phyloP scores from a whole-genome alignment of 2,113 vertebrate genomes.

The Empidonax alnorum region DNA sequence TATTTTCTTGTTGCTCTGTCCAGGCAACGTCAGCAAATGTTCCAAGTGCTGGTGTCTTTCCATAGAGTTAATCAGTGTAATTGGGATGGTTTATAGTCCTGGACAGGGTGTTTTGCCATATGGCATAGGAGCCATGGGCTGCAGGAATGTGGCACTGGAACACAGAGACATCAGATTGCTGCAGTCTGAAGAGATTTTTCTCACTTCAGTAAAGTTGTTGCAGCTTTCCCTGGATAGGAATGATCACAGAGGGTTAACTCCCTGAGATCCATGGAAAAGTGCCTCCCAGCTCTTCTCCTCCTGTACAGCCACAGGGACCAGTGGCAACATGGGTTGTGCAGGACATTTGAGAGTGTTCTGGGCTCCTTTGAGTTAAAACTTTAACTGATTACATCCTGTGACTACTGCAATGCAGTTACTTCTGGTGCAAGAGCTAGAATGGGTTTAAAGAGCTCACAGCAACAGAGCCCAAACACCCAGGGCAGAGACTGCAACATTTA shows the following conservation, averaged over 20 bases:
- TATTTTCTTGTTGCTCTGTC: not conserved
- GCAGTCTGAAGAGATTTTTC: constrained; percentile 16
- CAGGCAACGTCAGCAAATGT: not conserved
- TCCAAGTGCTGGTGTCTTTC: constrained; percentile 25
- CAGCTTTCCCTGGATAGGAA: not conserved
- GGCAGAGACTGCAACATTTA: not conserved
- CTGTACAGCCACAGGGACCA: not conserved
- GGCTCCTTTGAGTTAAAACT: not conserved
- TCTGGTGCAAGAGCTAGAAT: constrained; percentile 36
- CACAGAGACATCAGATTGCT: not conserved
- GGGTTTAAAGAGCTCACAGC: constrained; percentile 23
- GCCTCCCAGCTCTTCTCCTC: not conserved
- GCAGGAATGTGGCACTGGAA: not conserved
- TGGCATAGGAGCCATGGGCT: not conserved
- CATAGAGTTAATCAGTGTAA: constrained; percentile 64
- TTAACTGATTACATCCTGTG: constrained; percentile 28
- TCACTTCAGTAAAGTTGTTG: not conserved
- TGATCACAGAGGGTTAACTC: constrained; percentile 1
- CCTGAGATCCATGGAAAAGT: not conserved
- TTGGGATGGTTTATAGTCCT: constrained; percentile 34
- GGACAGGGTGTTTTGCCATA: constrained; percentile 34
- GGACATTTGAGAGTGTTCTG: not conserved
- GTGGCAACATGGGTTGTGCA: accelerated
- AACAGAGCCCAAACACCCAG: not conserved
- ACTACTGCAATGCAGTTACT: constrained; percentile 56